Evolutionary conservation across 2,113 vertebrate genomes (phyloP), one percentile per base, ranked within the genome.

Genomic region (Trogon melanurus): DNA sequence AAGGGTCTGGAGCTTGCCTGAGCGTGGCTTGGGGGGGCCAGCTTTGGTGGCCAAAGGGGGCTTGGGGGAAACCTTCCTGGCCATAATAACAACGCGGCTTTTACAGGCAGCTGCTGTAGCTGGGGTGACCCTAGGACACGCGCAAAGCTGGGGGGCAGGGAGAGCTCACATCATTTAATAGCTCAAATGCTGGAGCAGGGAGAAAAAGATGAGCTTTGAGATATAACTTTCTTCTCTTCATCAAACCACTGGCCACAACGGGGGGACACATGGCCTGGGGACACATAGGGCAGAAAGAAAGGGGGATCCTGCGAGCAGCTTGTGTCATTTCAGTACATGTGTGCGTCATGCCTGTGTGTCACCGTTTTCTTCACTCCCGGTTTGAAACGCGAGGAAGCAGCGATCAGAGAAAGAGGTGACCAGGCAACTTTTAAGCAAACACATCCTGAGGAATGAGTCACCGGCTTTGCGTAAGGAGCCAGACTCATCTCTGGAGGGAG

Each of bases 361-460:
- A 57, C 89, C 1, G 0, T 23, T 64, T 36, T 53, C 78, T 41
- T 61, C 85, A 8, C 56, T 64, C 70, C 13, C 2, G 1, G 1
- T 38, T 11, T 51, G 87, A 83, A 73, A 72, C 51, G 86, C 0
- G 1, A 66, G 90, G 79, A 72, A 60, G 79, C 51, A 47, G 78
- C 0, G 2, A 65, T 32, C 32, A 70, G 76, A 57, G 62, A 60
- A 89, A 69, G 78, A 85, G 78, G 81, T 62, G 81, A 85, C 6
- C 84, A 34, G 89, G 78, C 70, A 85, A 69, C 88, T 47, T 72
- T 27, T 6, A 29, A 62, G 89, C 54, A 74, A 66, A 94, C 44
- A 22, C 50, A 67, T 89, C 84, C 65, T 48, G 67, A 10, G 48
- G 81, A 70, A 64, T 93, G 93, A 91, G 84, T 91, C 88, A 87